Conservation (phyloP, 2,113 vertebrate species). For the Shinisaurus crocodilurus region DNA sequence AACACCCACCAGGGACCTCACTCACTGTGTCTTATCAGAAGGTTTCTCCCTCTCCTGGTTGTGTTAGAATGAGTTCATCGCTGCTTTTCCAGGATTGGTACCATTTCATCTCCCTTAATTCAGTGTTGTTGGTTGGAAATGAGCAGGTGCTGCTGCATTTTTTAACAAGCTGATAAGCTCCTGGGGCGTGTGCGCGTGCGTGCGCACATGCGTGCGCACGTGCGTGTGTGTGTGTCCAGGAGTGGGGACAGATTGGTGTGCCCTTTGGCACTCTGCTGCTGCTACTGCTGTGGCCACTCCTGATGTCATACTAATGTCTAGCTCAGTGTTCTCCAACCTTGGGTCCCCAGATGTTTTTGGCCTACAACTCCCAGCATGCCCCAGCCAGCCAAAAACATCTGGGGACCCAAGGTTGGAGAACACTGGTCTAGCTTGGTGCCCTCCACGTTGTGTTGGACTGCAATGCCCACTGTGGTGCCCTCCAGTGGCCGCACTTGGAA, state of each 20-base stretch:
- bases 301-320: no score
- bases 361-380: no score
- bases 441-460: no score
- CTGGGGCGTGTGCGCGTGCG: background rate
- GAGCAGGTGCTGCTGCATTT: background rate
- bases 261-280: background rate
- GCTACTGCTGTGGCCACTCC: background rate
- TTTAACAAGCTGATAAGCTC: background rate
- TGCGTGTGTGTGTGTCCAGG: no score
- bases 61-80: constrained; percentile 33
- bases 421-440: no score
- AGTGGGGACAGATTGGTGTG: background rate
- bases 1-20: constrained; percentile 51
- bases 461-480: no score
- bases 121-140: constrained; percentile 49
- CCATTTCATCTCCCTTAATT: constrained; percentile 26
- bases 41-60: constrained; percentile 38
- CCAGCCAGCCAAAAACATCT: no score
- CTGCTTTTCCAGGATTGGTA: constrained; percentile 30
- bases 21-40: constrained; percentile 43
- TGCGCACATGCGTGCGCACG: no score
- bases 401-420: no score
- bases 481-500: no score
- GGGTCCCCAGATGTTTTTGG: no score
- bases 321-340: no score